These are phyloP conservation scores for Pantherophis alleghaniensis DNA, from an alignment of 2,797 vertebrate species.

Conservation along the genomic window DNA sequence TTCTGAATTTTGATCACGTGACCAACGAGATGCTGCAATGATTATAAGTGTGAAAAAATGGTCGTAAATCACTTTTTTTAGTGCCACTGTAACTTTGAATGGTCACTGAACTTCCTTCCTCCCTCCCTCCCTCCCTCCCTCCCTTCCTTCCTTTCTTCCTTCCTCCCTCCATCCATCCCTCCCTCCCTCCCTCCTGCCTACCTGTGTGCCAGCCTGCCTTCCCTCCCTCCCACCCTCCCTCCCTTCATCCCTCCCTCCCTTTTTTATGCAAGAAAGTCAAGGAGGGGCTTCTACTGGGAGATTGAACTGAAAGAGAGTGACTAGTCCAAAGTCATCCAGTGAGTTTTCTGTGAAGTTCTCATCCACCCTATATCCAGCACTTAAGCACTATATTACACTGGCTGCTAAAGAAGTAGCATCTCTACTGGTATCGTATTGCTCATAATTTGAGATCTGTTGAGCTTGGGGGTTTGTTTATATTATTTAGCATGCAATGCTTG, in stretches of 20 bases:
- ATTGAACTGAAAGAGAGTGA: background rate
- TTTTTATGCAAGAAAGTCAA: background rate
- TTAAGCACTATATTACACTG: background rate
- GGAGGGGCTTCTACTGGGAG: background rate
- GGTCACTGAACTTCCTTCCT: background rate
- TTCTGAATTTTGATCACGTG: background rate
- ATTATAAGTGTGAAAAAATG: background rate
- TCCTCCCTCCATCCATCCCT: too few relatives aligned
- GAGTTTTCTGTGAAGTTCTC: background rate
- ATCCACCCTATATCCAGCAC: background rate
- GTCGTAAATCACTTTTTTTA: background rate
- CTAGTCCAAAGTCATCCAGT: background rate
- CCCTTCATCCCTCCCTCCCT: background rate
- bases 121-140: too few relatives aligned
- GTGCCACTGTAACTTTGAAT: background rate
- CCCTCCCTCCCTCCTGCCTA: accelerated
- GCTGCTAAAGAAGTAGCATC: background rate
- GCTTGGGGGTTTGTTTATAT: background rate
- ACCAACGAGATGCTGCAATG: background rate
- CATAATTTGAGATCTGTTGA: background rate
- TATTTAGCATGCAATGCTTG: background rate
- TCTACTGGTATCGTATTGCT: background rate
- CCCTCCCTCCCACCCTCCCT: background rate
- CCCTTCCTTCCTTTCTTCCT: too few relatives aligned
- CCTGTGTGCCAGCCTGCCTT: too few relatives aligned